Evolutionary conservation across 2,888 invertebrate species (phyloP).

Genomic region (Octonoba sinensis): DNA sequence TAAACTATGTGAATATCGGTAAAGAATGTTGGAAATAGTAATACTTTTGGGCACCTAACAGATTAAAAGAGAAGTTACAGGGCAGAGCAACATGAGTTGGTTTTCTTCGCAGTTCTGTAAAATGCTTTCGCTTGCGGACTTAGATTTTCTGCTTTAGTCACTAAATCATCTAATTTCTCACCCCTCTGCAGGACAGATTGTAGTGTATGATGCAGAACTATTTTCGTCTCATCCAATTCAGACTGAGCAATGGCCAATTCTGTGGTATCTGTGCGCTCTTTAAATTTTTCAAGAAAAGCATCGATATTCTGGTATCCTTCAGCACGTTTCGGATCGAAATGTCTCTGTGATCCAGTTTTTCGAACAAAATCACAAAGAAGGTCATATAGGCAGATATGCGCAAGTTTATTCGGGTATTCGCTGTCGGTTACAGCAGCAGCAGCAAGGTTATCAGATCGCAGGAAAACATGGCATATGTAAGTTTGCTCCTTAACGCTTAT

Average conservation of each 20-base stretch:
- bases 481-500: conserved; percentile 23
- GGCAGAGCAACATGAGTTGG: conserved; percentile 31
- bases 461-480: conserved; percentile 23
- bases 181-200: conserved; percentile 95
- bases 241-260: not conserved
- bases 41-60: no score
- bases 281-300: conserved; percentile 11
- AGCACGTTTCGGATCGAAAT: no score
- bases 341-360: no score
- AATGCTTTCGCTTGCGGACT: conserved; percentile 98
- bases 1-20: no score
- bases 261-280: not conserved
- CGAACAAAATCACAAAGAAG: not conserved
- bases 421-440: conserved; percentile 32
- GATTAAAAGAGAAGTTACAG: not conserved
- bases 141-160: conserved; percentile 94
- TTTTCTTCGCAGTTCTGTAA: conserved; percentile 84
- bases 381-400: conserved; percentile 18
- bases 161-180: conserved; percentile 97
- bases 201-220: conserved; percentile 85
- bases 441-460: conserved; percentile 13
- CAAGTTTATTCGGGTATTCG: conserved; percentile 26
- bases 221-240: conserved; percentile 33
- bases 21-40: no score
- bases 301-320: conserved; percentile 7